Conservation (phyloP, 2,888 invertebrate genomes). For the Azorinus chamasolen region DNA sequence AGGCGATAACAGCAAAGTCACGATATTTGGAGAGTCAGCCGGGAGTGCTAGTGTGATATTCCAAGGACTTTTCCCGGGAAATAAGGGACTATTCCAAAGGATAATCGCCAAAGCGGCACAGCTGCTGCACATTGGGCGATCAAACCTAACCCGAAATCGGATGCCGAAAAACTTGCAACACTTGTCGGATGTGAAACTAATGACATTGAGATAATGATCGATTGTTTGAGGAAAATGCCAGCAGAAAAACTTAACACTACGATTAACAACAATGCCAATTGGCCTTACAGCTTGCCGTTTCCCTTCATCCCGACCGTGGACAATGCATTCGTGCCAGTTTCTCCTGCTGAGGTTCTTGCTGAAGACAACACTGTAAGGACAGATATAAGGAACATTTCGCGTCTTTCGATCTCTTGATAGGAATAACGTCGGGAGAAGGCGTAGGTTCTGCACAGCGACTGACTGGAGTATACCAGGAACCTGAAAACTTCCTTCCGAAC, state of each 20-base stretch:
- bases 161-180: slow-evolving; percentile 93
- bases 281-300: background rate
- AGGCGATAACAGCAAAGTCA: no score
- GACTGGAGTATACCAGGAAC: background rate
- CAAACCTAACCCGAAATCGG: slow-evolving; percentile 90
- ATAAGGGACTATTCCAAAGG: no score
- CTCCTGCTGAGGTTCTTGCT: no score
- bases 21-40: no score
- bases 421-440: slow-evolving; percentile 61
- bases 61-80: no score
- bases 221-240: background rate
- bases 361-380: no score
- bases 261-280: background rate
- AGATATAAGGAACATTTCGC: slow-evolving; percentile 13
- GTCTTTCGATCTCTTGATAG: slow-evolving; percentile 61
- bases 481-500: background rate
- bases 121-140: no score
- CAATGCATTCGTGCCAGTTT: no score
- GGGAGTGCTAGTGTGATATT: no score
- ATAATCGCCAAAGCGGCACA: no score
- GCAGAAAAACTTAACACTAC: background rate
- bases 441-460: slow-evolving; percentile 15
- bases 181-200: slow-evolving; percentile 90
- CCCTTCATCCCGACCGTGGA: no score
- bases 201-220: background rate